Base-by-base conservation (phyloP, 2,797 vertebrate genomes). In the Hydrocynus forskahlii region DNA sequence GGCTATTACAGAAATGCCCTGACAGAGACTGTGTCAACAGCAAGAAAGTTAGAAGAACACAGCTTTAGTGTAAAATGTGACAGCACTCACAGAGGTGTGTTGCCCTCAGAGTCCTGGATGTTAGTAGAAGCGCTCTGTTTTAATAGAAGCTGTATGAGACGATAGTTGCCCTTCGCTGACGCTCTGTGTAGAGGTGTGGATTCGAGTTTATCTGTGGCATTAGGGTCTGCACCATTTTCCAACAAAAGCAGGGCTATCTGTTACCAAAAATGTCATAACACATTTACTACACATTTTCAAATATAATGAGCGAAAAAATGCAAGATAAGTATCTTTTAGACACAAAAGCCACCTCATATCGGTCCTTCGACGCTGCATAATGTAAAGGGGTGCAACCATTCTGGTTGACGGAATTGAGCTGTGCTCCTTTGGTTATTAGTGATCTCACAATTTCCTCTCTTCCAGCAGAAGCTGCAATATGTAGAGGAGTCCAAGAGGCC, bases 391-490 rank as follows among this genome's bases (percentile, higher is more conserved):
- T 98, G 84, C 97, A 99, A 83, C 98, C 96, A 1, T 97, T 99
- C 78, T 99, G 97, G 89, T 99, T 99, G 43, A 95, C 90, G 9
- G 95, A 94, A 17, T 99, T 99, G 54, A 99, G 89, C 35, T 97
- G 96, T 75, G 97, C 98, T 74, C 96, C 96, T 92, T 91, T 97
- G 40, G 89, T 89, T 81, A 99, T 95, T 25, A 99, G 92, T 16
- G 94, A 93, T 84, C 88, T 93, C 66, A 99, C 98, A 17, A 99
- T 99, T 59, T 97, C 96, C 82, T 97, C 96, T 50, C 96, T 95
- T 72, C 98, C 98, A 40, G 97, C 97, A 0, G 98, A 99, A 1
- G 97, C 95, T 2, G 97, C 97, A 23, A 99, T 99, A 87, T 99
- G 97, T 84, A 99, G 92, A 70, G 98, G 97, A 45, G 95, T 96